phyloP scores from a whole-genome alignment of 2,888 invertebrate species.

The Meloe dianella region DNA sequence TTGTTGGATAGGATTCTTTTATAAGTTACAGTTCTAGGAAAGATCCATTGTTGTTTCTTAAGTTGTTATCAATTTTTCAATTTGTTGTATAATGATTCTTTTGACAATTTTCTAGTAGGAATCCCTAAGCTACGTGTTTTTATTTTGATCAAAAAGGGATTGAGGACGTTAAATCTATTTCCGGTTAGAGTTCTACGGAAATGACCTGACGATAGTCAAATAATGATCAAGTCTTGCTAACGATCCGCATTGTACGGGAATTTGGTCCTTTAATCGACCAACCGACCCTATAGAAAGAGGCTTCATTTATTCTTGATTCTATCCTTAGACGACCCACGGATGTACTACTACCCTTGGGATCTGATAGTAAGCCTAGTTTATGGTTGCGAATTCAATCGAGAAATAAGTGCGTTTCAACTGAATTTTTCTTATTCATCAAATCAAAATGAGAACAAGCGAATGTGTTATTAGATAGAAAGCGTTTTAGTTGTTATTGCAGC shows the following conservation, averaged over 20 bases:
- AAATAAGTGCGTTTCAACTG: constrained; percentile 19
- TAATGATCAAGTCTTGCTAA: constrained; percentile 50
- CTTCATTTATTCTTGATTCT: constrained; percentile 27
- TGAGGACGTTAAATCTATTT: constrained; percentile 44
- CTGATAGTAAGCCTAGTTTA: constrained; percentile 19
- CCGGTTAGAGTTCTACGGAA: constrained; percentile 41
- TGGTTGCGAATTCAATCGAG: constrained; percentile 19
- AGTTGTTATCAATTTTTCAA: constrained; percentile 33
- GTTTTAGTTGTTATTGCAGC: neutral
- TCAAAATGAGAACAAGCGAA: too few species aligned
- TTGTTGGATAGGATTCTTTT: constrained; percentile 40
- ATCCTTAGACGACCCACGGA: constrained; percentile 14
- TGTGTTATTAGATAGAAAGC: too few species aligned
- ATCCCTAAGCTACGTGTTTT: constrained; percentile 38
- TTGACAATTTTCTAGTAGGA: constrained; percentile 23
- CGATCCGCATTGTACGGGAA: constrained; percentile 47
- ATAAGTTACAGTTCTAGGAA: constrained; percentile 10
- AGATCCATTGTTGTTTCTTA: constrained; percentile 12
- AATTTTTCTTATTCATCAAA: neutral
- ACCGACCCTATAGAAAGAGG: constrained; percentile 19
- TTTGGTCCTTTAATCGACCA: constrained; percentile 34
- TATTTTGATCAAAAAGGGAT: constrained; percentile 13
- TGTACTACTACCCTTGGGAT: constrained; percentile 13
- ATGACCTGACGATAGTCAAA: constrained; percentile 52
- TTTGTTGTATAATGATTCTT: constrained; percentile 33